These are phyloP conservation scores for Pristionchus japonicus DNA, from an alignment of 2,888 invertebrate genomes.

Conservation along the genomic window DNA sequence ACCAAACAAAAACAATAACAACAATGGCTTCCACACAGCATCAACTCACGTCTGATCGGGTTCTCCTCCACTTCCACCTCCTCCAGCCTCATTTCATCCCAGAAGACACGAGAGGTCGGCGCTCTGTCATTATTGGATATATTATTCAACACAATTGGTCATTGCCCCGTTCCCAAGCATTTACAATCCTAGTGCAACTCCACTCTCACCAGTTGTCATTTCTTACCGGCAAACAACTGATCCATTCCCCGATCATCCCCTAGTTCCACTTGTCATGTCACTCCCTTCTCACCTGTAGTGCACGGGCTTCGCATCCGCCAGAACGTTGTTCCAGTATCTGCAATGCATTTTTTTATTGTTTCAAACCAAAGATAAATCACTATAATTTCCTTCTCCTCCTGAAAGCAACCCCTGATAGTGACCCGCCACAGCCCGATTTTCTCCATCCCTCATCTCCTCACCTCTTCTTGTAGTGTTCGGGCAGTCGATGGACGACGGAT, in stretches of 20 bases:
- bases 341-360: neutral
- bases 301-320: slow-evolving; percentile 75
- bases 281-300: slow-evolving; percentile 74
- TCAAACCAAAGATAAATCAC: too few species aligned
- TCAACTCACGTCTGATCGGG: slow-evolving; percentile 57
- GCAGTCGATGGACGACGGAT: slow-evolving; percentile 72
- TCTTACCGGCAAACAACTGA: too few species aligned
- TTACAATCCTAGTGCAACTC: too few species aligned
- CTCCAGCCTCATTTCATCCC: slow-evolving; percentile 64
- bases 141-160: too few species aligned
- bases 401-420: neutral
- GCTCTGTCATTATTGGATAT: too few species aligned
- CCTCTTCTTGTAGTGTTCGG: slow-evolving; percentile 69
- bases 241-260: too few species aligned
- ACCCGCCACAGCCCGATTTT: neutral
- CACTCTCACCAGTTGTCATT: too few species aligned
- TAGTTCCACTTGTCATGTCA: neutral
- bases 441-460: neutral
- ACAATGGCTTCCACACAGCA: neutral
- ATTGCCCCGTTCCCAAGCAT: too few species aligned
- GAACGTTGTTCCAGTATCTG: slow-evolving; percentile 68
- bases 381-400: too few species aligned
- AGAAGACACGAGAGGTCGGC: slow-evolving; percentile 58
- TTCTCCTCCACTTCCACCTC: slow-evolving; percentile 65
- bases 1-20: slow-evolving; percentile 35